Base-by-base conservation (phyloP, 2,797 vertebrate species). In the Odontamblyopus lacepedii region DNA sequence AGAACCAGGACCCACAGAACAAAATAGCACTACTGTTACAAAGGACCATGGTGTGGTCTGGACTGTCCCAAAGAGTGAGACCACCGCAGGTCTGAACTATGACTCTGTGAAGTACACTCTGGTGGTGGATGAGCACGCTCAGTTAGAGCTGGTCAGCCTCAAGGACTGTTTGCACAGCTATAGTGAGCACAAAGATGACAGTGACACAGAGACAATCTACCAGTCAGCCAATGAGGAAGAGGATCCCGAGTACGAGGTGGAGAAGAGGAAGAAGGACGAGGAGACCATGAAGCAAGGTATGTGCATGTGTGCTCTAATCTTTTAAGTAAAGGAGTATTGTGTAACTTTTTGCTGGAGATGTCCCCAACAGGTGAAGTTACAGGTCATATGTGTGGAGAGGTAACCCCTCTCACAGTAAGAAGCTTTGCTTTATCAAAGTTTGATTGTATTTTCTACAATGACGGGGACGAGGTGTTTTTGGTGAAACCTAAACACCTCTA, bases 61-160 rank as follows among this genome's bases (percentile, higher is more conserved):
- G 85, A 93, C 93, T 5, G 94, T 93, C 0, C 89, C 94, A 77
- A 87, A 85, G 79, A 95, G 94, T 81, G 95, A 95, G 0, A 93
- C 95, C 70, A 93, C 92, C 76, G 96, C 95, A 0, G 96, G 95
- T 18, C 78, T 97, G 71, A 95, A 90, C 7, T 98, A 97, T 6
- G 97, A 98, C 65, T 94, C 96, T 0, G 91, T 97, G 51, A 98
- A 98, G 88, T 97, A 98, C 93, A 98, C 97, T 6, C 91, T 99
- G 82, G 97, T 97, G 85, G 96, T 97, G 71, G 97, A 98, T 0
- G 96, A 98, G 82, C 93, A 98, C 69, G 95, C 95, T 30, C 95
- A 96, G 74, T 86, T 99, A 83, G 95, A 98, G 91, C 91, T 98
- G 84, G 95, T 96, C 77, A 96, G 95, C 89, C 94, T 98, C 72